A percentile compares a stretch with the other conserved stretches of the same genome.
These are phyloP conservation scores for Silurus asotus DNA, from an alignment of 2,113 vertebrate genomes.

Conservation along the genomic window DNA sequence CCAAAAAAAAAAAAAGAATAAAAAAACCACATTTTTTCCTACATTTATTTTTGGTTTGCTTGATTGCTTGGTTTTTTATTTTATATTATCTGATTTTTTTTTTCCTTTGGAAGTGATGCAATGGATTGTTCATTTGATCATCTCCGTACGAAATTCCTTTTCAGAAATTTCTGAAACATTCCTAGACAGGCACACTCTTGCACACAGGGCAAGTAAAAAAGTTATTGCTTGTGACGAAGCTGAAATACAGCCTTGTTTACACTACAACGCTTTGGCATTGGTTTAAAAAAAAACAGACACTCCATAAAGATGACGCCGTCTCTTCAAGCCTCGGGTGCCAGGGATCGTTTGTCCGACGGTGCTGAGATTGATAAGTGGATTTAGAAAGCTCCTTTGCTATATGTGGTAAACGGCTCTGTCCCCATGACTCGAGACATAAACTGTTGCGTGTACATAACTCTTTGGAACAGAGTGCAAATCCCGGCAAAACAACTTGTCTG, in stretches of 20 bases:
- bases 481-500: constrained; percentile 68
- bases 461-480: constrained; percentile 74
- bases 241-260: constrained; percentile 31
- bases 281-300: constrained; percentile 8
- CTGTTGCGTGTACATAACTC: constrained; percentile 74
- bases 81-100: no score
- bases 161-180: neutral
- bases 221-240: neutral
- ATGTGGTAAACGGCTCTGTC: constrained; percentile 63
- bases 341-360: constrained; percentile 53
- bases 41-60: no score
- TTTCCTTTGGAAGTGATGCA: neutral
- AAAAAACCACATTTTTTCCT: neutral
- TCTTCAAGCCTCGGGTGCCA: constrained; percentile 50
- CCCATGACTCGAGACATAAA: constrained; percentile 68
- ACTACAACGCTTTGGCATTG: neutral
- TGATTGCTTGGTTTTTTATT: neutral
- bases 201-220: neutral
- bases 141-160: neutral
- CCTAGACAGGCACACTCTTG: neutral
- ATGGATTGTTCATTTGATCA: neutral
- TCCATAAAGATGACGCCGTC: constrained; percentile 29
- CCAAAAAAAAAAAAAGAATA: neutral
- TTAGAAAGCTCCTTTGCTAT: constrained; percentile 66
- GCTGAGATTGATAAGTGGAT: constrained; percentile 72